Base-by-base conservation (phyloP, 2,888 invertebrate genomes). In the Dascillus cervinus region DNA sequence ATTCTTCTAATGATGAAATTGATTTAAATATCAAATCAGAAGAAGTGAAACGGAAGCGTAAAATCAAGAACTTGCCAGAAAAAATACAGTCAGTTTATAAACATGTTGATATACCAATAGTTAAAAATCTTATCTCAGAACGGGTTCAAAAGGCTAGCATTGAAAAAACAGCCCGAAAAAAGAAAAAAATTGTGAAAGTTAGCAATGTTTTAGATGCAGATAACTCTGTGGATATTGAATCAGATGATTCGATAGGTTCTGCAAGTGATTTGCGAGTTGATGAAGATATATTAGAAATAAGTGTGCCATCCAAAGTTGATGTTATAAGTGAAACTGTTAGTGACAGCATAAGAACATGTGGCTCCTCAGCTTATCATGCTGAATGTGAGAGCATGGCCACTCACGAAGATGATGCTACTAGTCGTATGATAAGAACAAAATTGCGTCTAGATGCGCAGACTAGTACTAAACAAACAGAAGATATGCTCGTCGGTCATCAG, bases 341-440 rank as follows among this genome's bases (percentile, higher is more conserved):
- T 32, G 77, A 77, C 47, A 73, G 75, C 50, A 72, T 78, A 6
- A 67, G 75, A 49, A 79, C 79, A 0, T 79, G 79, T 44, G 75
- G 74, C 3, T 79, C 78, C 2, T 79, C 79, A 1, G 79, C 77
- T 2, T 81, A 80, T 48, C 79, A 80, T 47, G 80, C 79, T 0
- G 81, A 81, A 54, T 79, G 79, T 46, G 81, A 81, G 51, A 79
- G 79, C 36, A 75, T 80, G 26, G 73, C 76, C 1, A 76, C 75
- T 0, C 69, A 69, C 32, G 75, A 73, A 47, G 77, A 77, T 32
- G 75, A 75, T 36, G 60, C 60, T 11, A 67, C 66, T 1, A 71
- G 69, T 47, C 59, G 72, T 5, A 67, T 70, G 13, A 64, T 70
- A 20, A 62, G 69, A 21, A 46, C 42, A n/a, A 67, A 71, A 44